These are phyloP conservation scores for Leptatherina wallacei DNA, from an alignment of 2,797 vertebrate genomes.

Conservation along the genomic window DNA sequence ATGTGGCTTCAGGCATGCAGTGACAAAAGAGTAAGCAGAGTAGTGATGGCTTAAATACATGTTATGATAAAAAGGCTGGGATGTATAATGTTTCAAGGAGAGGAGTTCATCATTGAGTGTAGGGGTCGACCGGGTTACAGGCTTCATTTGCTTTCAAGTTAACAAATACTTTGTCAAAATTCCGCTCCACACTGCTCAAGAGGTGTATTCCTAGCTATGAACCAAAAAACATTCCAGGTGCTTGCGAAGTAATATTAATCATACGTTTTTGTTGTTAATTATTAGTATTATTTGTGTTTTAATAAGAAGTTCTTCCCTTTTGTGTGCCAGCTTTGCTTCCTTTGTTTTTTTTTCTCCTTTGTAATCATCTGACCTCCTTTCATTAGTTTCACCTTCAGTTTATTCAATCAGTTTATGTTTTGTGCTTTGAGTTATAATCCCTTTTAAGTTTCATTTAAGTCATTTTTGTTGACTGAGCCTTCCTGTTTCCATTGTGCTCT, in stretches of 20 bases:
- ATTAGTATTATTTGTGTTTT: background rate
- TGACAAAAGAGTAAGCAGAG: conserved; percentile 2
- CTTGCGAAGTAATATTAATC: background rate
- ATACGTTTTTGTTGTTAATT: background rate
- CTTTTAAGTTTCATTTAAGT: background rate
- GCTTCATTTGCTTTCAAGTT: conserved; percentile 6
- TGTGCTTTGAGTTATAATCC: background rate
- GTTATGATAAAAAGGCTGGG: conserved; percentile 25
- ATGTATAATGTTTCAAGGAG: conserved; percentile 11
- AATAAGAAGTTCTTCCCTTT: background rate
- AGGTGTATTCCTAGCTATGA: background rate
- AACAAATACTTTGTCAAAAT: background rate
- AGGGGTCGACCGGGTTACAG: background rate
- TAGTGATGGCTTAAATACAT: conserved; percentile 17
- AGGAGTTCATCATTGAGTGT: background rate
- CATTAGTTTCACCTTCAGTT: background rate
- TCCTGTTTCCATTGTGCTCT: background rate
- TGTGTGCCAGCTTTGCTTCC: background rate
- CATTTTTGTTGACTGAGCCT: too few relatives aligned
- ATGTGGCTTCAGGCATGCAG: conserved; percentile 26
- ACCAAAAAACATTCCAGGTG: background rate
- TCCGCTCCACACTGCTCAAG: too few relatives aligned
- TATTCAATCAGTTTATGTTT: background rate
- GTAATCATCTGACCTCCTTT: background rate
- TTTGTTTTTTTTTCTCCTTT: background rate